phyloP scores from a whole-genome alignment of 2,888 invertebrate species.

The Desoria tigrina region DNA sequence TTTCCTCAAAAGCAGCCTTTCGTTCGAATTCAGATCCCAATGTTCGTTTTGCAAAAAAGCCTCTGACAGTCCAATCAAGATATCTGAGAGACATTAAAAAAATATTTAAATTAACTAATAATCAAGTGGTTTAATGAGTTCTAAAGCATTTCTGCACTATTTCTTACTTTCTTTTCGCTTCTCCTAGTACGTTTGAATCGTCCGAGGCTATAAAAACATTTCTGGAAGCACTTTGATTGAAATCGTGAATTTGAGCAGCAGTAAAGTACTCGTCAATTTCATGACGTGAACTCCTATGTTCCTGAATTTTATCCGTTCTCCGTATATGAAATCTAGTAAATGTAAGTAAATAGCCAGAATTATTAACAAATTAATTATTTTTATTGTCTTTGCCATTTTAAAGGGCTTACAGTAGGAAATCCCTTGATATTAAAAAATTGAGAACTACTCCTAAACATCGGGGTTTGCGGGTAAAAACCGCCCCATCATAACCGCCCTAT shows the following conservation, averaged over 20 bases:
- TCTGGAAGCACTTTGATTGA: neutral
- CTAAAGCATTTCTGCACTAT: no score
- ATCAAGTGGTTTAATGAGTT: no score
- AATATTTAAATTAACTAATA: no score
- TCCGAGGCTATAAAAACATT: constrained; percentile 1
- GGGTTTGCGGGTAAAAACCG: no score
- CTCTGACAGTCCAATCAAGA: constrained; percentile 17
- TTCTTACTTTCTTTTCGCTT: neutral
- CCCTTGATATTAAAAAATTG: no score
- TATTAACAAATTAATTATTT: no score
- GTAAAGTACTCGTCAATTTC: constrained; percentile 21
- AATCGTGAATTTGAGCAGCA: no score
- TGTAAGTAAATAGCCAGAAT: no score
- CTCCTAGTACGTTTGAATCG: neutral
- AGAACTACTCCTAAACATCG: no score
- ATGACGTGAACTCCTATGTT: constrained; percentile 20
- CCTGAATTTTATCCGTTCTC: constrained; percentile 31
- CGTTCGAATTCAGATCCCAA: neutral
- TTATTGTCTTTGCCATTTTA: no score
- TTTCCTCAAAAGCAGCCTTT: neutral
- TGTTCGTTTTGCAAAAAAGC: constrained; percentile 3
- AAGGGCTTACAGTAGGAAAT: no score
- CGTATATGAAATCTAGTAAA: constrained; percentile 31
- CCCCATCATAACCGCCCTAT: no score
- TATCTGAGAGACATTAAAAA: constrained; percentile 6